A percentile compares a stretch with the other conserved stretches of the same genome.
These are phyloP conservation scores for Cotesia vestalis DNA, from an alignment of 1,140 invertebrate species.

Conservation along the genomic window DNA sequence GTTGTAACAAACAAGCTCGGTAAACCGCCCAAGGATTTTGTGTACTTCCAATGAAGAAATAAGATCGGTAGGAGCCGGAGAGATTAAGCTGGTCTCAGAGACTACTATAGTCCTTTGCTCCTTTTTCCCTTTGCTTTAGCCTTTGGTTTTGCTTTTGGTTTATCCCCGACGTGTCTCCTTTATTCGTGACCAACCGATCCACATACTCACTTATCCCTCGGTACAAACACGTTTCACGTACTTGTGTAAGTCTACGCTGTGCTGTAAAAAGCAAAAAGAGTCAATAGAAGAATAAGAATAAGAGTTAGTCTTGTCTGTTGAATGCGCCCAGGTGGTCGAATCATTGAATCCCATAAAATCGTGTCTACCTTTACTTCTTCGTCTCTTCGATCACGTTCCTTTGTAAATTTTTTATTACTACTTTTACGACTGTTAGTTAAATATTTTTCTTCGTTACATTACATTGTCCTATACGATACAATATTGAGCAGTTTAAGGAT, in stretches of 20 bases:
- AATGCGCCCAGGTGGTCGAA: conserved; percentile 49
- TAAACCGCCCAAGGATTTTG: conserved; percentile 19
- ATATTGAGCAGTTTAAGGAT: background rate
- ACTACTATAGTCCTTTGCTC: background rate
- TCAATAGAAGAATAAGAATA: conserved; percentile 5
- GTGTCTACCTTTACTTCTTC: conserved; percentile 37
- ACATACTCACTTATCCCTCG: background rate
- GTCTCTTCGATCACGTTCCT: conserved; percentile 33
- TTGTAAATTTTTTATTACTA: conserved; percentile 23
- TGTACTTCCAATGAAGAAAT: conserved; percentile 48
- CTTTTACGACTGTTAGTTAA: conserved; percentile 20
- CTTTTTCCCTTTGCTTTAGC: background rate
- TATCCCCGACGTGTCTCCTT: background rate
- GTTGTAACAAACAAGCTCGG: conserved; percentile 24
- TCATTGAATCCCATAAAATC: conserved; percentile 45
- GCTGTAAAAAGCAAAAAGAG: background rate
- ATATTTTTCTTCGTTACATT: conserved; percentile 24
- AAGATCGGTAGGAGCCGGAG: conserved; percentile 42
- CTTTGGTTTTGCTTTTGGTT: background rate
- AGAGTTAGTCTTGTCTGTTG: conserved; percentile 10
- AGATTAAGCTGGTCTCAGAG: conserved; percentile 42
- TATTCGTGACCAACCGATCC: conserved; percentile 13
- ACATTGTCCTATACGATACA: background rate
- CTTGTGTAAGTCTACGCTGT: background rate
- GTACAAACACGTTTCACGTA: too few relatives aligned